Conservation (phyloP, 2,797 vertebrate species). For the Alca torda region DNA sequence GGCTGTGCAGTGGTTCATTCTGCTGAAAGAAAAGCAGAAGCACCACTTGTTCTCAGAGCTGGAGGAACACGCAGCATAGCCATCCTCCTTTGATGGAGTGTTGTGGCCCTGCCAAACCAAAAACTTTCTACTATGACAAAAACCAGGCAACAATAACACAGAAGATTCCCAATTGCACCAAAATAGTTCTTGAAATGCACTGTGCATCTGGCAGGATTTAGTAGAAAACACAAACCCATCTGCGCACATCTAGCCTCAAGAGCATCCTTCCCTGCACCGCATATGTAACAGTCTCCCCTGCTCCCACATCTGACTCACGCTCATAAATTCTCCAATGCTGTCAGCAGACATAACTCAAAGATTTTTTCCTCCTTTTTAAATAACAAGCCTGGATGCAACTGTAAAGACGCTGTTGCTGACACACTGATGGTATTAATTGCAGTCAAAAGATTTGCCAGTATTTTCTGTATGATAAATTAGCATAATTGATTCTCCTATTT, state of each 20-base stretch:
- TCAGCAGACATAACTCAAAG: not conserved
- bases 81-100: not conserved
- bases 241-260: not conserved
- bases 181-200: not conserved
- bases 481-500: constrained; percentile 1
- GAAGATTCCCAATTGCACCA: not conserved
- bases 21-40: not conserved
- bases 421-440: not conserved
- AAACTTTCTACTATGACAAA: not conserved
- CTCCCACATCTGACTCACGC: not conserved
- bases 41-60: not conserved
- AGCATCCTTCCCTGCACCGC: not conserved
- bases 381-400: not conserved
- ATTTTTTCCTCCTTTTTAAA: not conserved
- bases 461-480: not conserved
- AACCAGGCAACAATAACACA: not conserved
- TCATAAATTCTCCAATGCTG: not conserved
- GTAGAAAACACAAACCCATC: not conserved
- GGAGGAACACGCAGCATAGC: not conserved
- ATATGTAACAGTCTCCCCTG: not conserved
- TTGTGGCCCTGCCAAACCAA: not conserved
- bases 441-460: not conserved
- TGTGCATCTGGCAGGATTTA: not conserved
- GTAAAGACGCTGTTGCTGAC: not conserved
- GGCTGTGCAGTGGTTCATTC: not conserved